Base-by-base conservation (phyloP, 1,140 invertebrate genomes). In the Proales similis region DNA sequence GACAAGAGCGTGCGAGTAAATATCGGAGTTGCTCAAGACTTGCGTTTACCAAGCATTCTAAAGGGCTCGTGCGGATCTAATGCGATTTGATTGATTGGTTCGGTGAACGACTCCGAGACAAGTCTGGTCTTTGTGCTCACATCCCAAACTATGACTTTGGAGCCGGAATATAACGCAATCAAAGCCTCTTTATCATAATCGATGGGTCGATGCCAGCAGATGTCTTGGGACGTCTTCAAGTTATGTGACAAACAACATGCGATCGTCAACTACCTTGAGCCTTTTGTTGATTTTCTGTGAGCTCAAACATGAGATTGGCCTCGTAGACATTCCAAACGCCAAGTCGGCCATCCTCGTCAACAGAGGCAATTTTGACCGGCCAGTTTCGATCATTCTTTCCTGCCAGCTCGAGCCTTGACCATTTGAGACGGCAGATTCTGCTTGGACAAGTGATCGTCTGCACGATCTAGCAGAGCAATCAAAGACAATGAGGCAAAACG, bases 41-140 rank as follows among this genome's bases (percentile, higher is more conserved):
- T 26, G 6, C 5, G 11, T 17, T 57, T 57, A 57, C 51, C 29
- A 11, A 42, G 36, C 22, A 57, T 6, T 27, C n/a, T 57, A 17
- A 57, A n/a, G 27, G 45, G 45, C 27, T 57, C 51, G 22, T 57
- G 51, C 1, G 36, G 51, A 57, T 57, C 51, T 29, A 57, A 20
- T 1, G 51, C 32, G 30, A 57, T 42, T 1, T 17, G 11, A 4
- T 42, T 38, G 19, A 57, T 11, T 24, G 17, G 36, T 20, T 57
- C 51, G 30, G 26, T 57, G n/a, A 57, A 22, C 14, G 20, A 30
- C 22, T 57, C 45, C 11, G 36, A 22, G 36, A 36, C 39, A 42
- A 42, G 14, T 24, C 24, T 6, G 45, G 33, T 26, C 17, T 36
- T 5, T 19, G 26, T 42, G 27, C 45, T 22, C 9, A 42, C 19